Evolutionary conservation across 2,797 vertebrate genomes (phyloP), one percentile per base, ranked within the genome.

Genomic region (Triplophysa yarkandensis): DNA sequence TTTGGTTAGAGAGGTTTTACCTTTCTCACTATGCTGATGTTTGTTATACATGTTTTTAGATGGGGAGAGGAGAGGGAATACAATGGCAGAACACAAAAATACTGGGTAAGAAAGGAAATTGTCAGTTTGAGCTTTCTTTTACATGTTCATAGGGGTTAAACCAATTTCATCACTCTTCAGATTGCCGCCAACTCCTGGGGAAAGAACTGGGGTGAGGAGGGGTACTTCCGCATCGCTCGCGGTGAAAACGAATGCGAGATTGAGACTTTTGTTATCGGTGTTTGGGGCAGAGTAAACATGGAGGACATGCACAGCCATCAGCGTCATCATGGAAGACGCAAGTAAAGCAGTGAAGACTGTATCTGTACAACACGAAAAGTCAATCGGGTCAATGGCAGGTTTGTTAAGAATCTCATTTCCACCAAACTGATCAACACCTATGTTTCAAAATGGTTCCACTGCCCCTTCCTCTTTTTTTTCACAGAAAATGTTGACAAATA

Each of bases 131-230:
- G 1, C 25, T 3, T 25, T 11, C 5, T 14, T 54, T n/a, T 28
- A 60, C 41, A 36, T n/a, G 43, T 23, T 41, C 14, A 23, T 21
- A 23, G n/a, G 5, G 16, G 27, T 21, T 36, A 39, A 28, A 17
- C 21, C 14, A 10, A 21, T 41, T n/a, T 23, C 8, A 32, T 2
- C 71, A 27, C 57, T 66, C 46, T 0, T 1, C 90, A 99, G 97
- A 94, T 93, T 0, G 97, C 95, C 0, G 95, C 96, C 82, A 99
- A 99, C 88, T 98, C 97, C 0, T 99, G 97, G 97, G 97, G 96
- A 23, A 95, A 92, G 61, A 92, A 90, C 77, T 99, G 97, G 97
- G 97, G 97, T 0, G 96, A 98, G 84, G 82, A 88, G 0, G 97
- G 97, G 67, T 94, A 92, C 87, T 98, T 99, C 84, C 95, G 95